These are phyloP conservation scores for Gadopsis bispinosus DNA, from an alignment of 2,797 vertebrate genomes.

Conservation along the genomic window DNA sequence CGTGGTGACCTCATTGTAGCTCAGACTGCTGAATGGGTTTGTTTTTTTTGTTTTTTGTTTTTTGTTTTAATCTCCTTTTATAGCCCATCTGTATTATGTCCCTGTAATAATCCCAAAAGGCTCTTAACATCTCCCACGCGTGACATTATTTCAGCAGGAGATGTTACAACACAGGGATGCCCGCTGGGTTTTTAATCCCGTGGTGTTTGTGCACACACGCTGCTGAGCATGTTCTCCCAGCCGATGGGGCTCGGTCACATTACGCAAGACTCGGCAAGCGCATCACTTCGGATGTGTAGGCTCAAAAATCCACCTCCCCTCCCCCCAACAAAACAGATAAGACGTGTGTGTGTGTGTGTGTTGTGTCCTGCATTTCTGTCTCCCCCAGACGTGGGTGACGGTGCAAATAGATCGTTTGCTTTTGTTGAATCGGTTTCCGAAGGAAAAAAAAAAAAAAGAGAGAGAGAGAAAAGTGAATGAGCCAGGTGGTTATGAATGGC, in stretches of 20 bases:
- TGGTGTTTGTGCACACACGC: too few relatives aligned
- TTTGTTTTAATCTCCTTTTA: slow-evolving; percentile 22
- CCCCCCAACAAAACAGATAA: too few relatives aligned
- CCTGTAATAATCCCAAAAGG: background rate
- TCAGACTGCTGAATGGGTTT: background rate
- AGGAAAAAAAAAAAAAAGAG: slow-evolving; percentile 21
- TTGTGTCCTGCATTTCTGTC: background rate
- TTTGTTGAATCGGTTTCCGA: slow-evolving; percentile 46
- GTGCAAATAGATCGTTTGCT: background rate
- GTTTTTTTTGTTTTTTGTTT: too few relatives aligned
- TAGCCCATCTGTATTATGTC: background rate
- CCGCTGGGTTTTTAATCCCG: too few relatives aligned
- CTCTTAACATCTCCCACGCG: background rate
- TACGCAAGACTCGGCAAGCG: slow-evolving; percentile 75
- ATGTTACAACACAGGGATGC: too few relatives aligned
- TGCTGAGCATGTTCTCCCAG: too few relatives aligned
- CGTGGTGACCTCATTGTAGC: slow-evolving; percentile 1
- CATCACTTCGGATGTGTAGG: slow-evolving; percentile 65
- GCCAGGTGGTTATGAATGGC: slow-evolving; percentile 82
- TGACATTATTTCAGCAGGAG: background rate
- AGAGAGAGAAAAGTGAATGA: slow-evolving; percentile 72
- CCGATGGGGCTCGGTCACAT: slow-evolving; percentile 80
- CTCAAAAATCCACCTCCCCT: slow-evolving; percentile 48
- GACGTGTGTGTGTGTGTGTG: too few relatives aligned
- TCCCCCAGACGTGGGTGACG: background rate